Evolutionary conservation across 2,888 invertebrate species (phyloP).

Genomic region (Linnaemya vulpina): DNA sequence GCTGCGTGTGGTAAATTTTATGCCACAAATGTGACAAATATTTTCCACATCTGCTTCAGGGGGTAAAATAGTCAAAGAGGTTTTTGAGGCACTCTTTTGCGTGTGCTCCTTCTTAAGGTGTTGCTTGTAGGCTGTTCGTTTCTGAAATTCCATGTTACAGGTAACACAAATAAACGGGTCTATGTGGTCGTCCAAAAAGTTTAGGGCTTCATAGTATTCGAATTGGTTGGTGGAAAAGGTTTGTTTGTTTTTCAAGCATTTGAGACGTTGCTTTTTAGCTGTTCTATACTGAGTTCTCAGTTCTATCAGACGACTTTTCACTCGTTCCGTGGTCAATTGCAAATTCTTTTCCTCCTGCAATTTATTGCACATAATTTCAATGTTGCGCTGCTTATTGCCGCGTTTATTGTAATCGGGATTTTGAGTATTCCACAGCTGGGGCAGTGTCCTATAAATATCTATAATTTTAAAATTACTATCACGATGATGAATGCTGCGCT

Average conservation of each 20-base stretch:
- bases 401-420: slow-evolving; percentile 78
- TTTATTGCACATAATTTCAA: slow-evolving; percentile 76
- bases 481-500: slow-evolving; percentile 74
- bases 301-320: slow-evolving; percentile 77
- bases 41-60: slow-evolving; percentile 68
- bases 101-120: slow-evolving; percentile 76
- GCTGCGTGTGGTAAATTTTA: slow-evolving; percentile 78
- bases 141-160: slow-evolving; percentile 76
- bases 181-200: slow-evolving; percentile 78
- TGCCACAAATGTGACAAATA: slow-evolving; percentile 79
- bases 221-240: slow-evolving; percentile 73
- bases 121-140: slow-evolving; percentile 75
- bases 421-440: slow-evolving; percentile 78
- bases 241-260: slow-evolving; percentile 72
- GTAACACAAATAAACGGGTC: slow-evolving; percentile 76
- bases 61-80: neutral
- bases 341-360: slow-evolving; percentile 77
- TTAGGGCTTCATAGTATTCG: slow-evolving; percentile 76
- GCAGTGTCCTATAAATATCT: slow-evolving; percentile 75
- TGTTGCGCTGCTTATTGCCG: slow-evolving; percentile 74
- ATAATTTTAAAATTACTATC: slow-evolving; percentile 77
- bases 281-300: slow-evolving; percentile 77
- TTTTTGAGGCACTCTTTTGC: neutral
- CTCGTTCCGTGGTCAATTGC: slow-evolving; percentile 76
- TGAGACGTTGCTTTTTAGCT: slow-evolving; percentile 76